Evolutionary conservation across 2,888 invertebrate genomes (phyloP), one percentile per base, ranked within the genome.

Genomic region (Apotomis turbidana): DNA sequence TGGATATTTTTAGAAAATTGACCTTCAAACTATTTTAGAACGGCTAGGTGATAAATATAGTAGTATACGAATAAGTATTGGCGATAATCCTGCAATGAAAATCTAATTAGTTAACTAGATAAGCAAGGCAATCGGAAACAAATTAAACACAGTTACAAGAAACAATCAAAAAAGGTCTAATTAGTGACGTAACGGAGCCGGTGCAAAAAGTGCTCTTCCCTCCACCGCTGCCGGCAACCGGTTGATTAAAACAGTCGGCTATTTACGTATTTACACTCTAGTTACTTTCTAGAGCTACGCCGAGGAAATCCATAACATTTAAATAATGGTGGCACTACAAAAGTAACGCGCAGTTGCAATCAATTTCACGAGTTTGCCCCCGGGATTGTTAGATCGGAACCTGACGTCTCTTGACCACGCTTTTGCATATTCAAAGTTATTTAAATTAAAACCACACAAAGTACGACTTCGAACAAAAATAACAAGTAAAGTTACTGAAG

Each of bases 261-360:
- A 60, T 71, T 66, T 68, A 72, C 58, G 55, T 67, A 54, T 68
- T 72, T 68, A 68, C 68, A 72, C 61, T 59, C 72, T 63, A 68
- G 27, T 72, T 62, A 13, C 52, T 63, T 72, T 68, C 62, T 68
- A 68, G 72, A n/a, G 52, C 69, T 57, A 38, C 55, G 6, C 57
- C 68, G 62, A 52, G 58, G 68, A 51, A 67, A 71, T 71, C 44
- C 54, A 68, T 71, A 58, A 13, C 61, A 52, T 68, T 72, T 62
- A 57, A 72, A 60, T 55, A 70, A 69, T 69, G 49, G 61, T 10
- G 58, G 5, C 36, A 46, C 13, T 52, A 61, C 6, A 38, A 52
- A 41, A 44, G 36, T 55, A 59, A n/a, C 15, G 41, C 15, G n/a
- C 46, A 55, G 36, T 57, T 41, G 46, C 46, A 10, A 46, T 60